Percentiles rank a stretch among this genome's conserved stretches.
These are phyloP conservation scores for Mola mola DNA, from an alignment of 2,113 vertebrate genomes.

Conservation along the genomic window DNA sequence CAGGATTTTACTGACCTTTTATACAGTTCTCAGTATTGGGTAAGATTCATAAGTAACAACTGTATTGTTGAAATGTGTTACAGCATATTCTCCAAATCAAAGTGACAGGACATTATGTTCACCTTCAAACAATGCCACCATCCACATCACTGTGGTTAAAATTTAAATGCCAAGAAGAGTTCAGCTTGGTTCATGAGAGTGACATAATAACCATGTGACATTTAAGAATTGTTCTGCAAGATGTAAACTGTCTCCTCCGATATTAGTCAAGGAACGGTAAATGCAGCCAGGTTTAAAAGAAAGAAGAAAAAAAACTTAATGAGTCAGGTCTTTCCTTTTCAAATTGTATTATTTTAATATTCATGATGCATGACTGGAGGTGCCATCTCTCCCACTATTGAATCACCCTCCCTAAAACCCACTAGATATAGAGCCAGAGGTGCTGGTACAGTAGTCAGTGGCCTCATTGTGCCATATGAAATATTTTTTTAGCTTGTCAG, in stretches of 20 bases:
- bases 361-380: slow-evolving; percentile 36
- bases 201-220: slow-evolving; percentile 53
- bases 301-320: slow-evolving; percentile 4
- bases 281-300: background rate
- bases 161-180: slow-evolving; percentile 60
- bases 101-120: slow-evolving; percentile 28
- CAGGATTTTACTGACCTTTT: too few relatives aligned
- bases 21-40: too few relatives aligned
- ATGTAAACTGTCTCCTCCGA: slow-evolving; percentile 52
- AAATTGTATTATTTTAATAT: slow-evolving; percentile 35
- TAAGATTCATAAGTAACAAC: too few relatives aligned
- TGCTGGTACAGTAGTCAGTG: slow-evolving; percentile 6
- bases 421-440: slow-evolving; percentile 16
- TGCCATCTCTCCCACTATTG: slow-evolving; percentile 16
- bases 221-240: slow-evolving; percentile 51
- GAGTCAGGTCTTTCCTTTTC: slow-evolving; percentile 28
- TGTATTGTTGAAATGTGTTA: too few relatives aligned
- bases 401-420: slow-evolving; percentile 33
- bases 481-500: slow-evolving; percentile 37
- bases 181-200: slow-evolving; percentile 29
- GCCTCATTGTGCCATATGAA: slow-evolving; percentile 61
- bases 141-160: slow-evolving; percentile 37
- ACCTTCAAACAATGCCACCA: slow-evolving; percentile 36
- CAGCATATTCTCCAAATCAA: slow-evolving; percentile 7
- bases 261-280: slow-evolving; percentile 32